Base-by-base conservation (phyloP, 2,888 invertebrate species). In the Platypus cylindrus region DNA sequence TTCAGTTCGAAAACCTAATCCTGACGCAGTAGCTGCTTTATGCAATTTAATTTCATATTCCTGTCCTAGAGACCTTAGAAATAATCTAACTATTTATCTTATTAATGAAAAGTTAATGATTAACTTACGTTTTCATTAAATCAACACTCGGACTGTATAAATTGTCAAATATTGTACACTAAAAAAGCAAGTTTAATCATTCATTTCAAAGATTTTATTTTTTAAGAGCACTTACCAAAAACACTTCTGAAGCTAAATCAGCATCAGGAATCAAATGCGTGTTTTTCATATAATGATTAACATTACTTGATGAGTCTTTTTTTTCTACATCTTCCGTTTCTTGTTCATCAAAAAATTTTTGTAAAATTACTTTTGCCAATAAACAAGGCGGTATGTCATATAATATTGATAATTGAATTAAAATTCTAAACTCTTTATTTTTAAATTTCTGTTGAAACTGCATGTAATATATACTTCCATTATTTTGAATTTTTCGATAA, bases 101-200 rank as follows among this genome's bases (percentile, higher is more conserved):
- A 14, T 34, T 34, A 22, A 43, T 17, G 32, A 24, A 25, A 27
- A 9, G 22, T 18, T 34, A 8, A 14, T 16, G 15, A 16, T 33
- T 22, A n/a, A 64, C 73, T 68, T 66, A 82, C 75, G 78, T 75
- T 60, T 80, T 79, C 38, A 83, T 75, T 18, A 78, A 67, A 64
- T 90, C 86, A 40, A 80, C 71, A 49, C 82, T 66, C 1, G 83
- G 78, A 24, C 90, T 89, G 63, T 90, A 87, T 44, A 80, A 74
- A 53, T 83, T 81, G 57, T 93, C 91, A 60, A 79, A 75, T 44
- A 83, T 66, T 5, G 78, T 70, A 52, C 83, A 84, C 76, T 85
- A 62, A 45, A 73, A 72, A 49, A 71, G 49, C 47, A 47, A 36
- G 15, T 8, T n/a, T 13, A 3, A 14, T 7, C 43, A 39, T 34